These are phyloP conservation scores for Phrynocephalus guinanensis DNA, from an alignment of 2,797 vertebrate genomes.

Conservation along the genomic window DNA sequence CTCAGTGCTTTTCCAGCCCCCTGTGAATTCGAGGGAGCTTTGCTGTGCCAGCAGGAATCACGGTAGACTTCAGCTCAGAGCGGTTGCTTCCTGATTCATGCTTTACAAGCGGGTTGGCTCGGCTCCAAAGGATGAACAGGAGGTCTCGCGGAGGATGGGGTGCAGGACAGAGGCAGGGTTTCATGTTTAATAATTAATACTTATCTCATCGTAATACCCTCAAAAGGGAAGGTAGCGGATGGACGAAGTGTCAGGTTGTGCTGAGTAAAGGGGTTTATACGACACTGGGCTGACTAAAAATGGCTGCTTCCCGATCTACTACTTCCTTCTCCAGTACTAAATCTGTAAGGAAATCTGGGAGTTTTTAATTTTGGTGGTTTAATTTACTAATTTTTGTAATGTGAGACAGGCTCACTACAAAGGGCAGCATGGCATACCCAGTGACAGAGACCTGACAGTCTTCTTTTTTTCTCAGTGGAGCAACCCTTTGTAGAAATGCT, in stretches of 20 bases:
- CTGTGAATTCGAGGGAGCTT: slow-evolving; percentile 79
- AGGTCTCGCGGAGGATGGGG: neutral
- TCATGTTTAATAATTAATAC: slow-evolving; percentile 39
- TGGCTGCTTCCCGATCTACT: neutral
- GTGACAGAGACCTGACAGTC: neutral
- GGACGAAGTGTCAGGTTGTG: neutral
- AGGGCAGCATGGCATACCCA: neutral
- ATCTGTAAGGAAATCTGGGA: neutral
- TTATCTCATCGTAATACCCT: slow-evolving; percentile 18
- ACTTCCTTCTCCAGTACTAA: neutral
- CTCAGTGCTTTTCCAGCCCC: slow-evolving; percentile 80
- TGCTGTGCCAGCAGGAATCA: slow-evolving; percentile 75
- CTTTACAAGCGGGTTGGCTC: slow-evolving; percentile 54
- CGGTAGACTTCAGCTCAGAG: slow-evolving; percentile 72
- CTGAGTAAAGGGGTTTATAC: slow-evolving; percentile 10
- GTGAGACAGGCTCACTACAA: neutral
- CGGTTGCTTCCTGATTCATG: slow-evolving; percentile 71
- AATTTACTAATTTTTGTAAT: too few species aligned
- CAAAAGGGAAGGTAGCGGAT: slow-evolving; percentile 31
- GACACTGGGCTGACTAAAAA: neutral
- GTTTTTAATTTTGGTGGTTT: neutral
- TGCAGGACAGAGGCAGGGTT: neutral
- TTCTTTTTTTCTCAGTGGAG: neutral
- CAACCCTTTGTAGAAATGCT: neutral
- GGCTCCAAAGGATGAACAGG: slow-evolving; percentile 54